phyloP scores from a whole-genome alignment of 2,797 vertebrate genomes.

The Sylvilagus floridanus region DNA sequence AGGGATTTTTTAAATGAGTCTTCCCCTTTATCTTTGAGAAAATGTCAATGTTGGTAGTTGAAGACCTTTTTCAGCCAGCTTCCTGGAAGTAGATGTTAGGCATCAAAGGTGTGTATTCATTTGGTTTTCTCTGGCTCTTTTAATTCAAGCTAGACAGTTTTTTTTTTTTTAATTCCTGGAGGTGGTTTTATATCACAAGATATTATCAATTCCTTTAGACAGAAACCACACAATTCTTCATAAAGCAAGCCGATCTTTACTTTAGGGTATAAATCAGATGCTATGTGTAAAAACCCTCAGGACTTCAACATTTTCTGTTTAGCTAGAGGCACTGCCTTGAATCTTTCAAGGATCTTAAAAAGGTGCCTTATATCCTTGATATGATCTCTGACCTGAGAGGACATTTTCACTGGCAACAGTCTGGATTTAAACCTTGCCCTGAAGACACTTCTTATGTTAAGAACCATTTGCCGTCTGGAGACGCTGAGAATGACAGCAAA shows the following conservation, averaged over 20 bases:
- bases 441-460: neutral
- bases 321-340: neutral
- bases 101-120: neutral
- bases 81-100: neutral
- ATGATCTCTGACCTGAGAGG: neutral
- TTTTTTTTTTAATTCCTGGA: neutral
- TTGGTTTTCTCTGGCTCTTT: neutral
- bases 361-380: neutral
- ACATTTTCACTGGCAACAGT: neutral
- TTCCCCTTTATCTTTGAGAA: neutral
- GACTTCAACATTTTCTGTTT: neutral
- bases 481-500: neutral
- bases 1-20: neutral
- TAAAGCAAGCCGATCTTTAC: neutral
- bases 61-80: neutral
- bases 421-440: neutral
- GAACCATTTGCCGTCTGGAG: neutral
- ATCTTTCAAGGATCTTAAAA: neutral
- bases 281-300: neutral
- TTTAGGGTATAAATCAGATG: neutral
- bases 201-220: neutral
- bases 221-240: neutral
- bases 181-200: neutral
- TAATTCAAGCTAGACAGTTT: neutral
- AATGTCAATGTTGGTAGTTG: neutral